Percentiles rank a stretch among this genome's conserved stretches.
Evolutionary conservation across 1,140 invertebrate species (phyloP).

Genomic region (Drosophila lini): DNA sequence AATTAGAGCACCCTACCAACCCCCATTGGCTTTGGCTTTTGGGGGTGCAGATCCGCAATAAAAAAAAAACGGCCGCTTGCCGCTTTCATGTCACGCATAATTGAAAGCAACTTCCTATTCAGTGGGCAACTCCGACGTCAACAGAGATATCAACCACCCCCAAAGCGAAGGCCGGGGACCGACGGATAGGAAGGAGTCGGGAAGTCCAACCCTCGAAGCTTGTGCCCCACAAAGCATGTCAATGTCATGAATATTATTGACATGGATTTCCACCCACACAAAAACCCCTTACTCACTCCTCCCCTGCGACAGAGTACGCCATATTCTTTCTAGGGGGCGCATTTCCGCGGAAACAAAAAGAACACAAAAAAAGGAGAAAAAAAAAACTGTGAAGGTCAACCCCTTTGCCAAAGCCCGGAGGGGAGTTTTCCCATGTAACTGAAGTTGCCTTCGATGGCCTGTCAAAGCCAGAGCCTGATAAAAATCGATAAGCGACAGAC

Average conservation of each 20-base stretch:
- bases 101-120: slow-evolving; percentile 71
- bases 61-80: slow-evolving; percentile 19
- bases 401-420: slow-evolving; percentile 49
- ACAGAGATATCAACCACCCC: slow-evolving; percentile 40
- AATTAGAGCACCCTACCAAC: slow-evolving; percentile 54
- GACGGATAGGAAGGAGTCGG: background rate
- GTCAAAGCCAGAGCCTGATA: slow-evolving; percentile 70
- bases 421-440: slow-evolving; percentile 34
- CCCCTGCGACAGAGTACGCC: slow-evolving; percentile 23
- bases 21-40: slow-evolving; percentile 9
- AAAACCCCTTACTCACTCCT: slow-evolving; percentile 5
- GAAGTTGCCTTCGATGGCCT: slow-evolving; percentile 48
- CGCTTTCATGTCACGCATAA: slow-evolving; percentile 74
- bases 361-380: slow-evolving; percentile 18
- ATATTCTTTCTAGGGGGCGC: slow-evolving; percentile 52
- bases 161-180: slow-evolving; percentile 1
- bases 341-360: slow-evolving; percentile 40
- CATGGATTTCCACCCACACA: slow-evolving; percentile 64
- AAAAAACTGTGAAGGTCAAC: slow-evolving; percentile 67
- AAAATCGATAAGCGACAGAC: slow-evolving; percentile 72
- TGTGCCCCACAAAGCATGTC: slow-evolving; percentile 75
- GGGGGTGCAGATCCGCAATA: slow-evolving; percentile 30
- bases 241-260: slow-evolving; percentile 81
- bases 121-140: slow-evolving; percentile 44
- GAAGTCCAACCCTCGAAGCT: slow-evolving; percentile 23